Base-by-base conservation (phyloP, 1,140 invertebrate species). In the Gryon sp. region DNA sequence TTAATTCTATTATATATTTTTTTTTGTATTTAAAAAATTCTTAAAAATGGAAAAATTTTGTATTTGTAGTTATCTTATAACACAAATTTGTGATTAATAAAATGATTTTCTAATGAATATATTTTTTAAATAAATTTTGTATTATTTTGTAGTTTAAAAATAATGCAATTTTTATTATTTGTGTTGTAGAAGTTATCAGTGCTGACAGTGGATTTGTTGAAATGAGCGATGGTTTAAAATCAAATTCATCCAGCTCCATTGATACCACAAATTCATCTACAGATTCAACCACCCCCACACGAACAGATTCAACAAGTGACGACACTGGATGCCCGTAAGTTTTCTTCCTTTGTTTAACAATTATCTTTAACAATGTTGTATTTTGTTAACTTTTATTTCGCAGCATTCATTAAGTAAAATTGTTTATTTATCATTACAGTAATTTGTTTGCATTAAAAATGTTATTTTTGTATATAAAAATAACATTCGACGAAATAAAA, bases 311-410 rank as follows among this genome's bases (percentile, higher is more conserved):
- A 0, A 86, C 81, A 19, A 88, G 85, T 63, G 85, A 88, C 15
- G 84, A 88, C 65, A 87, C 83, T 38, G 83, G 83, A 41, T 88
- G 85, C 38, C 84, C 80, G 87, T 88, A 81, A 86, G 84, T 82
- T 52, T 40, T 45, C n/a, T n/a, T n/a, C n/a, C n/a, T n/a, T n/a
- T n/a, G n/a, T n/a, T n/a, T n/a, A n/a, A n/a, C n/a, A n/a, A n/a
- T n/a, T n/a, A n/a, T n/a, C n/a, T n/a, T n/a, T n/a, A n/a, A n/a
- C n/a, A n/a, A n/a, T n/a, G n/a, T n/a, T n/a, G n/a, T n/a, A n/a
- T n/a, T n/a, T n/a, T n/a, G n/a, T 50, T 26, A 34, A 28, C 2
- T 41, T 4, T 0, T 22, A 41, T 30, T 52, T 22, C 7, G n/a
- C n/a, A n/a, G n/a, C n/a, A n/a, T n/a, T n/a, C n/a, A n/a, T n/a